Base-by-base conservation (phyloP, 2,113 vertebrate genomes). In the Sakesphorus luctuosus region DNA sequence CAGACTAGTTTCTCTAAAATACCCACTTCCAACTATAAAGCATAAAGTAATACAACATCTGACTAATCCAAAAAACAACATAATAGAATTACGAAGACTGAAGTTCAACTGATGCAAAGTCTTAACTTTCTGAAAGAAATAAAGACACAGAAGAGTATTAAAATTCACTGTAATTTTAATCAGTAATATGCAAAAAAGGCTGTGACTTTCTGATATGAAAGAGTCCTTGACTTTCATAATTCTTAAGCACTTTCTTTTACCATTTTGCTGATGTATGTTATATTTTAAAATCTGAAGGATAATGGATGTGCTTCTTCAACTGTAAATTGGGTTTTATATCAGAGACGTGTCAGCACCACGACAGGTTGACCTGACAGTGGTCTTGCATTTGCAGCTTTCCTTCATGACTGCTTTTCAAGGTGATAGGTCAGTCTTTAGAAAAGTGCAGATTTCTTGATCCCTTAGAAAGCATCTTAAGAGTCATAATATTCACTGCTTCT, bases 301-400 rank as follows among this genome's bases (percentile, higher is more conserved):
- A 98, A 98, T 98, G 97, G 98, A 98, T 98, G 98, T 98, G 97
- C 98, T 98, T 98, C 98, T 97, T 97, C 96, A 97, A 97, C 96
- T 97, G 94, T 97, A 98, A 98, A 98, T 98, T 98, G 98, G 97
- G 98, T 98, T 98, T 98, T 98, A 97, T 97, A 98, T 98, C 97
- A 98, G 96, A 98, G 95, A 95, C 95, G 83, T 97, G 97, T 98
- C 98, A 97, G 96, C 38, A 46, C 94, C 87, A 86, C 4, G 96
- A 97, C 97, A 97, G 80, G 94, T 50, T 97, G 97, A 97, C 97
- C 96, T 84, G 68, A 87, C 89, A 91, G 97, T 97, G 96, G 97
- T 97, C 97, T 92, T 96, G 74, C 94, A 97, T 95, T 97, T 89
- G 71, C 92, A 93, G 97, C 89, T 96, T 94, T 97, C 96, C 93